These are phyloP conservation scores for Leptopterna dolabrata DNA, from an alignment of 2,888 invertebrate species.

Conservation along the genomic window DNA sequence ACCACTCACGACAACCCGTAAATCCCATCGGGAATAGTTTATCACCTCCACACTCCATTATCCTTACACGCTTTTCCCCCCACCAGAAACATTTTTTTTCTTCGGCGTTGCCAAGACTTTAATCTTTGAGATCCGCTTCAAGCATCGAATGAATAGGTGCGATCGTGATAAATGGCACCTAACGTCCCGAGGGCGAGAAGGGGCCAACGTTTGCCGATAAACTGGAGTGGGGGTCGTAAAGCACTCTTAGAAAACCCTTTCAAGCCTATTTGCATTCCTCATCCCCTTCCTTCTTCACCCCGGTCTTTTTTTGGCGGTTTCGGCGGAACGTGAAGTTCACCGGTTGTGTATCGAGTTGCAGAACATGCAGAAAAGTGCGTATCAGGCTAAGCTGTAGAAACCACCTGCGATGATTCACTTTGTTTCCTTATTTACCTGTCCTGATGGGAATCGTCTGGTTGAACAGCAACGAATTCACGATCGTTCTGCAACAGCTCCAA, in stretches of 20 bases:
- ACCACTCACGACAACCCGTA: background rate
- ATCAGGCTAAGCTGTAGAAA: background rate
- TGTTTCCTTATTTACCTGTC: background rate
- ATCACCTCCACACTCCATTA: background rate
- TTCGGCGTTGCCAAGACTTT: background rate
- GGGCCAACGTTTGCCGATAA: slow-evolving; percentile 3
- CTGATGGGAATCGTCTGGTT: too few species aligned
- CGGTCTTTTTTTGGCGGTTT: background rate
- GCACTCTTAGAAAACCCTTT: slow-evolving; percentile 3
- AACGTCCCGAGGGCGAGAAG: background rate
- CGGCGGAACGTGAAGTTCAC: background rate
- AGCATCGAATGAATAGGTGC: slow-evolving; percentile 22
- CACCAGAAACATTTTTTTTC: background rate
- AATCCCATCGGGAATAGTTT: background rate
- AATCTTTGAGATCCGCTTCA: slow-evolving; percentile 4
- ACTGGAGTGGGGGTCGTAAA: background rate
- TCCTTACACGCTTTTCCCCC: background rate
- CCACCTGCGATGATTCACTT: background rate
- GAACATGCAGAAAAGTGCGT: background rate
- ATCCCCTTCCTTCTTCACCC: background rate
- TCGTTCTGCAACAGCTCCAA: too few species aligned
- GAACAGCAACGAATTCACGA: too few species aligned
- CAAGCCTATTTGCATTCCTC: slow-evolving; percentile 8
- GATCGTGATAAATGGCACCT: slow-evolving; percentile 31
- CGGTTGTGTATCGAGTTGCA: background rate